Evolutionary conservation across 1,140 invertebrate species (phyloP).

Genomic region (Branchinecta lindahli): DNA sequence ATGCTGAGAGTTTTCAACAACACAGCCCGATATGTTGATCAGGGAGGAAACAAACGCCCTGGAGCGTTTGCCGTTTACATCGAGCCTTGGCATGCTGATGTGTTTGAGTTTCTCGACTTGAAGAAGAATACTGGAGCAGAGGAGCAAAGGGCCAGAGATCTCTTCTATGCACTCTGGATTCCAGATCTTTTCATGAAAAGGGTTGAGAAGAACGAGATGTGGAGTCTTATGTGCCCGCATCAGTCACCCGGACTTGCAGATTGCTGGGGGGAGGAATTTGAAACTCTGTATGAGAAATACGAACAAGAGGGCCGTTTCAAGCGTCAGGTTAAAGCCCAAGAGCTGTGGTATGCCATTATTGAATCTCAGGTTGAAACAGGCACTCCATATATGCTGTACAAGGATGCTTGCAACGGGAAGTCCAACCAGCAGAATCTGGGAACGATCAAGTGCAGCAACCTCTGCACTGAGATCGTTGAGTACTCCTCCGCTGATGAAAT

Average conservation of each 20-base stretch:
- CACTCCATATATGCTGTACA: constrained; percentile 94
- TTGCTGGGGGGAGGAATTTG: constrained; percentile 89
- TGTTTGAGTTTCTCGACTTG: constrained; percentile 87
- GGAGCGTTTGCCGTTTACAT: constrained; percentile 97
- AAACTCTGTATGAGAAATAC: constrained; percentile 64
- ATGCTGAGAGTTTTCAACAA: constrained; percentile 95
- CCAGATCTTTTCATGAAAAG: constrained; percentile 97
- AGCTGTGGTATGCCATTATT: constrained; percentile 86
- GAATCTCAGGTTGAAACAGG: constrained; percentile 96
- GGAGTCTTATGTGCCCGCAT: constrained; percentile 95
- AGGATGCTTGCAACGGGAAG: constrained; percentile 93
- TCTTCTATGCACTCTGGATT: constrained; percentile 98
- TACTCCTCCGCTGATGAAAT: constrained; percentile 82
- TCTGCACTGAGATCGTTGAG: constrained; percentile 95
- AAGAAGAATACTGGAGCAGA: constrained; percentile 92
- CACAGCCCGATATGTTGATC: constrained; percentile 91
- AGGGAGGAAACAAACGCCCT: constrained; percentile 96
- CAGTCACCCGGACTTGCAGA: constrained; percentile 79
- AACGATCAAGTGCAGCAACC: constrained; percentile 94
- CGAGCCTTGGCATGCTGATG: constrained; percentile 97
- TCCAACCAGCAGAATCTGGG: constrained; percentile 97
- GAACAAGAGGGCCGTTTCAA: constrained; percentile 63
- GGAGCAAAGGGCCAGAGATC: constrained; percentile 75
- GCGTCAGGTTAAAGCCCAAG: constrained; percentile 64
- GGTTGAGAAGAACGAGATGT: constrained; percentile 68